A percentile compares a stretch with the other conserved stretches of the same genome.
Conservation (phyloP, 2,797 vertebrate genomes). For the Eulemur mongoz region DNA sequence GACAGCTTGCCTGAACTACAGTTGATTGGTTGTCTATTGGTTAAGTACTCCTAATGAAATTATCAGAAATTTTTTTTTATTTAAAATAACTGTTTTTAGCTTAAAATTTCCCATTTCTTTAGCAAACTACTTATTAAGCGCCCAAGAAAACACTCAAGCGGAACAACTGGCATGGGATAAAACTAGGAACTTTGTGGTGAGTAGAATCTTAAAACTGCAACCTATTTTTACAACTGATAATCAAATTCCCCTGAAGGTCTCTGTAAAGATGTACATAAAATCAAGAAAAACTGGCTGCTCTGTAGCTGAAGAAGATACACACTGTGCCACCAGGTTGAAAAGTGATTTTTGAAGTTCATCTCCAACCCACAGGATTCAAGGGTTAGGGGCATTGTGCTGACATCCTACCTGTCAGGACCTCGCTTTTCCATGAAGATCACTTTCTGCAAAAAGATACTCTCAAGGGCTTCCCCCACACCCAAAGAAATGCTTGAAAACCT, state of each 20-base stretch:
- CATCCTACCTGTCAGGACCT: not conserved
- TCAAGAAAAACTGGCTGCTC: not conserved
- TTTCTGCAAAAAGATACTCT: not conserved
- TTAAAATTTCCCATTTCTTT: constrained; percentile 18
- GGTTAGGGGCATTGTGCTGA: not conserved
- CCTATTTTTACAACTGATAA: not conserved
- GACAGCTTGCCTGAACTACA: not conserved
- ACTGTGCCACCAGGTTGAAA: not conserved
- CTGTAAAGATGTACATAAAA: not conserved
- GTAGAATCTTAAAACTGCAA: constrained; percentile 1
- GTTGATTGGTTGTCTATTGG: not conserved
- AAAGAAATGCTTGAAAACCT: not conserved
- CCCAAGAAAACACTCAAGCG: not conserved
- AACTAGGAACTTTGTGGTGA: not conserved
- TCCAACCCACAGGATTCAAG: not conserved
- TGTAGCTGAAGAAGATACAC: not conserved
- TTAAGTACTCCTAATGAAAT: not conserved
- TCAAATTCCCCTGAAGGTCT: not conserved
- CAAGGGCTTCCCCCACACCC: not conserved
- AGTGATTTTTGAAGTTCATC: not conserved
- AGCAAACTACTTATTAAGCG: not conserved
- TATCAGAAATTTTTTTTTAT: not conserved
- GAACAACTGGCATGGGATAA: not conserved
- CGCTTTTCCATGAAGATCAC: not conserved
- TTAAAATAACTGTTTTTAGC: constrained; percentile 7